Percentiles rank a stretch among this genome's conserved stretches.
Conservation (phyloP, 2,888 invertebrate genomes). For the Thymelicus sylvestris region DNA sequence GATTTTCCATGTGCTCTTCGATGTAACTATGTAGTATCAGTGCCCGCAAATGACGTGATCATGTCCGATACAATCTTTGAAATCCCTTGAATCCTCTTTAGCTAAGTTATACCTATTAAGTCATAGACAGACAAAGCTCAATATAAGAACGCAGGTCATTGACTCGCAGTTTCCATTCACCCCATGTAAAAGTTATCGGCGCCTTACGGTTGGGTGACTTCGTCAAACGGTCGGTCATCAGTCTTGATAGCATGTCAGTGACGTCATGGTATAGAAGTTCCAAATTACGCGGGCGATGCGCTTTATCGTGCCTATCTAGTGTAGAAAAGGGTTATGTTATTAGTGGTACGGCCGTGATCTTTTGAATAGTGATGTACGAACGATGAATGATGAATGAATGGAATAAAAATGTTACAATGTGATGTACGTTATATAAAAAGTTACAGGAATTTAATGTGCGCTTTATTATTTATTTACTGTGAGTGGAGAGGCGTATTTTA, state of each 20-base stretch:
- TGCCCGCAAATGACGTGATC: too few species aligned
- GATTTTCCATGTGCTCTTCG: too few species aligned
- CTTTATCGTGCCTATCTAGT: neutral
- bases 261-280: slow-evolving; percentile 14
- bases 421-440: too few species aligned
- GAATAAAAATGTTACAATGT: too few species aligned
- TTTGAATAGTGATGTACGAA: too few species aligned
- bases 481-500: too few species aligned
- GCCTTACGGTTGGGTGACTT: slow-evolving; percentile 25
- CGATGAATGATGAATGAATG: too few species aligned
- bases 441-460: too few species aligned
- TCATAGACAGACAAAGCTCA: neutral
- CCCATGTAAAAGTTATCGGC: slow-evolving; percentile 32
- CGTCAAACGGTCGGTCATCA: slow-evolving; percentile 30
- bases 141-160: neutral
- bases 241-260: slow-evolving; percentile 22
- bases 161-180: slow-evolving; percentile 5
- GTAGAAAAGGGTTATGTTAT: neutral
- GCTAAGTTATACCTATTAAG: neutral
- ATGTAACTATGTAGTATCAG: too few species aligned
- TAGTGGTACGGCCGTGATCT: neutral
- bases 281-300: neutral
- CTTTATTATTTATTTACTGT: too few species aligned
- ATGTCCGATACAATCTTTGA: too few species aligned
- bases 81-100: too few species aligned